Percentiles rank a stretch among this genome's conserved stretches.
These are phyloP conservation scores for Polypterus senegalus DNA, from an alignment of 2,113 vertebrate species.

Conservation along the genomic window DNA sequence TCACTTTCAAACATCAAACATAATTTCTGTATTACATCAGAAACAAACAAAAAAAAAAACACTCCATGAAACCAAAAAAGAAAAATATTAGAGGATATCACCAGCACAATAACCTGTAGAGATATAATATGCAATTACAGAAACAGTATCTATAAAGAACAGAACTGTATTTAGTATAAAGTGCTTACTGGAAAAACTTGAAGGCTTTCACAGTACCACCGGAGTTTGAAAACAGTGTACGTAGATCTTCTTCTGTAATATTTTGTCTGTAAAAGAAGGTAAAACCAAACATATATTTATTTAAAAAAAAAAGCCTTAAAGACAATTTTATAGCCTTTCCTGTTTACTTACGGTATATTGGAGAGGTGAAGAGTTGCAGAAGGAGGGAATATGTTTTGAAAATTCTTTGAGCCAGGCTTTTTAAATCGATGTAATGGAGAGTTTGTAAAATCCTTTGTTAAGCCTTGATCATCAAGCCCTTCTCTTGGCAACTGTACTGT, in stretches of 20 bases:
- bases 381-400: conserved; percentile 94
- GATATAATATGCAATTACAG: no score
- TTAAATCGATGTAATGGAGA: conserved; percentile 95
- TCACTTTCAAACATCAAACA: no score
- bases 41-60: no score
- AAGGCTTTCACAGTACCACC: conserved; percentile 94
- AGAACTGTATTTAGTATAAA: conserved; percentile 14
- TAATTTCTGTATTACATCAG: no score
- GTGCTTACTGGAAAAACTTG: conserved; percentile 96
- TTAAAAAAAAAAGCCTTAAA: conserved; percentile 6
- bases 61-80: no score
- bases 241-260: conserved; percentile 83
- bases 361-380: conserved; percentile 91
- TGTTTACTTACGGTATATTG: conserved; percentile 84
- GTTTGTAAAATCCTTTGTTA: conserved; percentile 93
- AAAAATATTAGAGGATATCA: no score
- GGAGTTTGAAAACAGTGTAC: conserved; percentile 84
- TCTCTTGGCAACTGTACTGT: conserved; percentile 90
- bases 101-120: no score
- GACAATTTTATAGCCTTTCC: neutral
- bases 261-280: conserved; percentile 59
- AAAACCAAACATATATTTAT: conserved; percentile 12
- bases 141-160: no score
- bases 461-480: conserved; percentile 87
- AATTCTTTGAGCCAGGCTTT: conserved; percentile 93